phyloP scores from a whole-genome alignment of 2,797 vertebrate genomes.

The Masticophis lateralis region DNA sequence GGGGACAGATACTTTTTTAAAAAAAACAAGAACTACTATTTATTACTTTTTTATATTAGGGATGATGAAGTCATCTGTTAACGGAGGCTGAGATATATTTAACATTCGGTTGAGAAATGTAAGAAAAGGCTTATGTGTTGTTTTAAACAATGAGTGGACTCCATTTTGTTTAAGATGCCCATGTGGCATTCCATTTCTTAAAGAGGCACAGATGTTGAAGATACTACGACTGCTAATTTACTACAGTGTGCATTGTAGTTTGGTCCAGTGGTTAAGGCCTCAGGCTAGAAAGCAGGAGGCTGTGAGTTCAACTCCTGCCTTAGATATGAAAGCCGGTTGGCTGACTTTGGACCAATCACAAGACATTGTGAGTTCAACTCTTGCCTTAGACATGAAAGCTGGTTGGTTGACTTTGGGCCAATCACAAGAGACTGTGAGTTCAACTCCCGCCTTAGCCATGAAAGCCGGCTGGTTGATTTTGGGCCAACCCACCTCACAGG shows the following conservation, averaged over 20 bases:
- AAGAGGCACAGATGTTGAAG: neutral
- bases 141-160: neutral
- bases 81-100: neutral
- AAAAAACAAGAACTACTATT: too few species aligned
- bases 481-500: too few species aligned
- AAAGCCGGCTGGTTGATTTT: neutral
- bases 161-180: neutral
- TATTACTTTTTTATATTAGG: neutral
- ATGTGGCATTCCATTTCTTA: neutral
- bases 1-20: neutral
- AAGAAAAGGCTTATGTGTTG: neutral
- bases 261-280: neutral
- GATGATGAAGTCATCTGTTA: neutral
- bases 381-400: neutral
- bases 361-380: neutral
- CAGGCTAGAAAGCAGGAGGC: neutral
- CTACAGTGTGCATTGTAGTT: neutral
- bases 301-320: neutral
- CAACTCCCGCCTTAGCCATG: too few species aligned
- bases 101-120: neutral
- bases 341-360: neutral
- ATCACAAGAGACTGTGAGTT: too few species aligned
- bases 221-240: neutral
- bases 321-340: rapidly evolving
- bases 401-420: too few species aligned